phyloP scores from a whole-genome alignment of 1,140 invertebrate species.

The Euborellia annulipes region DNA sequence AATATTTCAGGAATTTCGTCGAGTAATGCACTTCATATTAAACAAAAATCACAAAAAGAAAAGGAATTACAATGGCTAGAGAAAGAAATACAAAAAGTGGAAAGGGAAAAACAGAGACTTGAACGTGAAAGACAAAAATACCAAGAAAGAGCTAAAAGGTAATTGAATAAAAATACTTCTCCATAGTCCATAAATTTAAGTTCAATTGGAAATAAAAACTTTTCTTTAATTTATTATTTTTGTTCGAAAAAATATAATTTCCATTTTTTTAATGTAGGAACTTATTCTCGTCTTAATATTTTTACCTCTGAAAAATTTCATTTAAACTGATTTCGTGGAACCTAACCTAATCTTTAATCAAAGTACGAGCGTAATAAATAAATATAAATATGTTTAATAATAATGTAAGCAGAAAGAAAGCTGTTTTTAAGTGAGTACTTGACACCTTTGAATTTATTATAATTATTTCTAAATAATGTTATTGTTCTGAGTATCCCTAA shows the following conservation, averaged over 20 bases:
- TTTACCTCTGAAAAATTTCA: background rate
- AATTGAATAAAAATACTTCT: slow-evolving; percentile 5
- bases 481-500: too few species aligned
- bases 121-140: slow-evolving; percentile 42
- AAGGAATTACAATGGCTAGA: slow-evolving; percentile 40
- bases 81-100: slow-evolving; percentile 41
- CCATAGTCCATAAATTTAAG: background rate
- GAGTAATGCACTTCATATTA: background rate
- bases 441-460: too few species aligned
- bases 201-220: background rate
- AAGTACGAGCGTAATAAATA: too few species aligned
- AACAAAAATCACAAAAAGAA: slow-evolving; percentile 21
- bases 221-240: background rate
- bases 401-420: background rate
- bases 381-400: background rate
- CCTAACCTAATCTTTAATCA: too few species aligned
- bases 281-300: background rate
- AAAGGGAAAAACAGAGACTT: slow-evolving; percentile 41
- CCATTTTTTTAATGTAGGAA: background rate
- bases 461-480: too few species aligned
- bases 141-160: slow-evolving; percentile 39
- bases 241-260: background rate
- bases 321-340: background rate
- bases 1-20: slow-evolving; percentile 26
- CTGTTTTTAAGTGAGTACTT: too few species aligned